phyloP scores from a whole-genome alignment of 2,888 invertebrate species.

The Gisinianus flammeolus region DNA sequence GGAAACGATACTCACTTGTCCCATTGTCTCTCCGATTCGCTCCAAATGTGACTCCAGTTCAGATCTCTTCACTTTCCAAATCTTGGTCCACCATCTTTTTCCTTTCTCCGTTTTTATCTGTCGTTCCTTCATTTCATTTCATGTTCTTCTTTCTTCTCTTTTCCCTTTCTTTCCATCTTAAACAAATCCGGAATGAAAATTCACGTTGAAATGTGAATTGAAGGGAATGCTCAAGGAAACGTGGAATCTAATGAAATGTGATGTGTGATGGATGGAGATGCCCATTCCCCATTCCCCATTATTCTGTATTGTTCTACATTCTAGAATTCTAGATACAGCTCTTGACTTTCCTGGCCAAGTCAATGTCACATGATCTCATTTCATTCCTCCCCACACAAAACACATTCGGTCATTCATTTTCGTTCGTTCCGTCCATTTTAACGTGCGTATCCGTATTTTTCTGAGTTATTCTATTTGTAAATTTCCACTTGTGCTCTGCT shows the following conservation, averaged over 20 bases:
- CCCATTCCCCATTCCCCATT: background rate
- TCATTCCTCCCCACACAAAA: too few species aligned
- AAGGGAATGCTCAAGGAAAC: background rate
- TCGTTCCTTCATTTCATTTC: background rate
- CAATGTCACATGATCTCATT: constrained; percentile 28
- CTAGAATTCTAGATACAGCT: too few species aligned
- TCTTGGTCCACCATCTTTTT: constrained; percentile 12
- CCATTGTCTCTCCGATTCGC: constrained; percentile 45
- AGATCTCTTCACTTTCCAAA: constrained; percentile 37
- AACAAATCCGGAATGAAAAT: background rate
- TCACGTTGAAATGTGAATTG: background rate
- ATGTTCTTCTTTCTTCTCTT: background rate
- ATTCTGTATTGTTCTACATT: too few species aligned
- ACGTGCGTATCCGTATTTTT: too few species aligned
- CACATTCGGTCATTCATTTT: too few species aligned
- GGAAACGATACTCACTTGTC: too few species aligned
- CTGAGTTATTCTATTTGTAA: too few species aligned
- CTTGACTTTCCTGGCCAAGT: too few species aligned
- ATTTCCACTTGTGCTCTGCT: too few species aligned
- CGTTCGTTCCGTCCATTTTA: too few species aligned
- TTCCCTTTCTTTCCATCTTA: background rate
- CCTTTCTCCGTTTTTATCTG: background rate
- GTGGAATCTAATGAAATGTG: background rate
- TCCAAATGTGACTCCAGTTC: constrained; percentile 47
- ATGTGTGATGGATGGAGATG: background rate